Evolutionary conservation across 2,797 vertebrate genomes (phyloP), one percentile per base, ranked within the genome.

Genomic region (Anolis apletophallus): DNA sequence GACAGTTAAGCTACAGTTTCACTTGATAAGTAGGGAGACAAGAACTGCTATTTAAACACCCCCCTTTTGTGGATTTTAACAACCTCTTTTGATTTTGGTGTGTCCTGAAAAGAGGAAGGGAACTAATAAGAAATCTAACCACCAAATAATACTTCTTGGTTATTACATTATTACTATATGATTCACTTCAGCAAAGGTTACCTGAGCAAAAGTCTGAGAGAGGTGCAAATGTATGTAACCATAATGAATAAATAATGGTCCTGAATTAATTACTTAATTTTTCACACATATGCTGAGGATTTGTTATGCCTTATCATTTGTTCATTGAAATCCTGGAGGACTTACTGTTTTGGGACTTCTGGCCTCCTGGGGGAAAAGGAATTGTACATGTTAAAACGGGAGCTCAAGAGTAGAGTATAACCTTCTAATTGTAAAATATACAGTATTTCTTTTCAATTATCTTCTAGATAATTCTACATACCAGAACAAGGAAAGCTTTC

Each of bases 301-400:
- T 46, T 73, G 46, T 1, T 23, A 29, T 52, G 79, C 3, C 19
- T 81, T 81, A 32, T 81, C 9, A 46, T 19, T 46, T 26, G 40
- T 26, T 40, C 26, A 21, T 34, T 64, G 26, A 69, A 32, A 34
- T 69, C 68, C 61, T 64, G 10, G 26, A 67, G 14, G 32, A n/a
- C 80, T 81, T 81, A 81, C 80, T 81, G 67, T 19, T 16, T 12
- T 34, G 80, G n/a, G 12, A 0, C 50, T 34, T 81, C 80, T 54
- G 80, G 80, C 32, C 67, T 14, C 80, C 80, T 81, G 80, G 19
- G 12, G 69, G 64, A 21, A 81, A 81, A 81, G 80, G 69, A 81
- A 81, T 34, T 69, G 46, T 52, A 69, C 46, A 69, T 17, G 11
- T 69, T 81, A 69, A 69, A 69, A 69, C 26, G 17, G 14, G 67